Evolutionary conservation across 2,113 vertebrate genomes (phyloP).

Genomic region (Nannospalax galili): DNA sequence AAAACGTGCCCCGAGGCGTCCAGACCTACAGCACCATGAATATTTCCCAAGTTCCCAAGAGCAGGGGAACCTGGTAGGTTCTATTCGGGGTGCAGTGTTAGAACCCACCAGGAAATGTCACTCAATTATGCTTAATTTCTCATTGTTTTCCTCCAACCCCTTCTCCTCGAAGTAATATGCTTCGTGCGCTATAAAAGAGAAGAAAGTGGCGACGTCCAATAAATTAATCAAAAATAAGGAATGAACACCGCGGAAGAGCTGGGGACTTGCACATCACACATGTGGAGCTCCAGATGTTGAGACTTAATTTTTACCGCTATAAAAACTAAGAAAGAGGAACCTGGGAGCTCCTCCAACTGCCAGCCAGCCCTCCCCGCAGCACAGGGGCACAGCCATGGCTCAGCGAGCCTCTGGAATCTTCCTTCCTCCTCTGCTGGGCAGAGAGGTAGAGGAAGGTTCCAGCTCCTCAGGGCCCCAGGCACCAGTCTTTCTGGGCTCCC

Average conservation of each 20-base stretch:
- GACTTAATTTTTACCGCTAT: conserved; percentile 61
- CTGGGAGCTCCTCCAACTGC: neutral
- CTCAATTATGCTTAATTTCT: conserved; percentile 83
- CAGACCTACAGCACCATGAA: conserved; percentile 49
- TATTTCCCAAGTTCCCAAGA: conserved; percentile 77
- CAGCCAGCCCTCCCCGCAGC: neutral
- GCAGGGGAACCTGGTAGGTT: conserved; percentile 70
- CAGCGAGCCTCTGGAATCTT: neutral
- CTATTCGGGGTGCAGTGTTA: conserved; percentile 44
- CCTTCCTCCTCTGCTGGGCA: neutral
- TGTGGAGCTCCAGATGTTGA: conserved; percentile 64
- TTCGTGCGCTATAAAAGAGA: conserved; percentile 79
- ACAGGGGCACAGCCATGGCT: neutral
- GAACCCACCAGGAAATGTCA: conserved; percentile 78
- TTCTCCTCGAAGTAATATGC: conserved; percentile 74
- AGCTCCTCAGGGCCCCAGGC: no score
- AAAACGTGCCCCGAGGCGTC: conserved; percentile 37
- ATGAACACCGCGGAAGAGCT: neutral
- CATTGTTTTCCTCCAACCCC: conserved; percentile 72
- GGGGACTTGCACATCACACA: conserved; percentile 60
- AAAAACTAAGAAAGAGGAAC: conserved; percentile 31
- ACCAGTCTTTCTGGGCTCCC: neutral
- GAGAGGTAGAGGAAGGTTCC: neutral
- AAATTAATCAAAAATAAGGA: conserved; percentile 79
- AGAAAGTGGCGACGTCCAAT: conserved; percentile 65